phyloP scores from a whole-genome alignment of 1,140 invertebrate species.

The Drosophila parabipectinata region DNA sequence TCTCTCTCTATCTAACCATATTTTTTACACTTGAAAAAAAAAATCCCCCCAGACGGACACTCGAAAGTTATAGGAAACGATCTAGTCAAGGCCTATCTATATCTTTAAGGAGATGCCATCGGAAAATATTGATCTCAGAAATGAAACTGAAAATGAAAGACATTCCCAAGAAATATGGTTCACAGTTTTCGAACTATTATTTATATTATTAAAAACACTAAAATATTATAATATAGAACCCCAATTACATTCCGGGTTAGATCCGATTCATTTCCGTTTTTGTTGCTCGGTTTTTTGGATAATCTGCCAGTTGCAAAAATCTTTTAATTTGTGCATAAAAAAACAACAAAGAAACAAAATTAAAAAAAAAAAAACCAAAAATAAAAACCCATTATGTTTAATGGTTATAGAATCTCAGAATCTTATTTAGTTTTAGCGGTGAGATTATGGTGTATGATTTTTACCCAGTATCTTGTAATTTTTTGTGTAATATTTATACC shows the following conservation, averaged over 20 bases:
- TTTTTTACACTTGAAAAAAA: conserved; percentile 7
- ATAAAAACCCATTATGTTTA: conserved; percentile 45
- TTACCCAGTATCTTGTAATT: conserved; percentile 45
- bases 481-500: conserved; percentile 49
- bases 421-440: conserved; percentile 1
- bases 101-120: conserved; percentile 12
- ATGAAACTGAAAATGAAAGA: conserved; percentile 5
- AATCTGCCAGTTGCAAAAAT: conserved; percentile 34
- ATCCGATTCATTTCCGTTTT: conserved; percentile 26
- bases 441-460: conserved; percentile 40
- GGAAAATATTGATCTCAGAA: conserved; percentile 38
- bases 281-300: conserved; percentile 41
- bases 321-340: conserved; percentile 59
- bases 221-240: neutral
- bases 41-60: neutral
- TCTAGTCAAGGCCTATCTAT: conserved; percentile 31
- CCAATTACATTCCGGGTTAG: conserved; percentile 19
- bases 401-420: conserved; percentile 39
- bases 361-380: neutral
- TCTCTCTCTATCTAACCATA: neutral
- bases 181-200: conserved; percentile 9
- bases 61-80: conserved; percentile 23
- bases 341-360: neutral
- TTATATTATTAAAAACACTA: neutral
- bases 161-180: conserved; percentile 2